phyloP scores from a whole-genome alignment of 2,797 vertebrate species.

The Phaenicophaeus curvirostris region DNA sequence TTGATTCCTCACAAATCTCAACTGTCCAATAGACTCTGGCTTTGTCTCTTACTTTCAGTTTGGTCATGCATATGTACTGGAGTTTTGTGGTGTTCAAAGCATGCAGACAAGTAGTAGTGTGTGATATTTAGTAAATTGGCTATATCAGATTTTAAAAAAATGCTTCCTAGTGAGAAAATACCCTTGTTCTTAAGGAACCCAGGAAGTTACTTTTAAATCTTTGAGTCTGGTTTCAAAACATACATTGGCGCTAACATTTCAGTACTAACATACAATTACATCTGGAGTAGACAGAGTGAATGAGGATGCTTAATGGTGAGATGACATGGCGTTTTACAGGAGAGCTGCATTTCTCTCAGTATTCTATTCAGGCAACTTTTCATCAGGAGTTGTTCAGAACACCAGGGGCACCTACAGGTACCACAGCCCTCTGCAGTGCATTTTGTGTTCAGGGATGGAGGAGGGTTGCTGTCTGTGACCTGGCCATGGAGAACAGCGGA shows the following conservation, averaged over 20 bases:
- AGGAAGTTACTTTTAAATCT: background rate
- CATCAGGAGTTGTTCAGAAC: background rate
- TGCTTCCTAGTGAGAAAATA: background rate
- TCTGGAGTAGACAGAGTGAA: background rate
- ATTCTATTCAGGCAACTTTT: background rate
- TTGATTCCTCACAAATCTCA: background rate
- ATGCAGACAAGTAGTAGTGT: background rate
- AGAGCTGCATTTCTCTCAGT: background rate
- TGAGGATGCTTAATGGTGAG: background rate
- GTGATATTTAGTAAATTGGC: background rate
- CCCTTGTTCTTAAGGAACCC: background rate
- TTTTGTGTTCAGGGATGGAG: background rate
- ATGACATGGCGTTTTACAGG: accelerated
- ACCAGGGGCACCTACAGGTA: accelerated
- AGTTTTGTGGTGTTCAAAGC: background rate
- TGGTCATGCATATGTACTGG: background rate
- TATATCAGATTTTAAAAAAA: background rate
- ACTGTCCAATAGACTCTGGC: background rate
- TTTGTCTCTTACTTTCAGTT: background rate
- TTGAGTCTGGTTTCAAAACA: background rate
- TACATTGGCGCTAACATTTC: accelerated
- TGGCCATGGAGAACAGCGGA: background rate
- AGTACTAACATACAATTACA: background rate
- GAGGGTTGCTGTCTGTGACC: background rate
- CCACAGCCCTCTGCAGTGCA: background rate